These are phyloP conservation scores for Drosophila chauvacae DNA, from an alignment of 1,140 invertebrate genomes.

Conservation along the genomic window DNA sequence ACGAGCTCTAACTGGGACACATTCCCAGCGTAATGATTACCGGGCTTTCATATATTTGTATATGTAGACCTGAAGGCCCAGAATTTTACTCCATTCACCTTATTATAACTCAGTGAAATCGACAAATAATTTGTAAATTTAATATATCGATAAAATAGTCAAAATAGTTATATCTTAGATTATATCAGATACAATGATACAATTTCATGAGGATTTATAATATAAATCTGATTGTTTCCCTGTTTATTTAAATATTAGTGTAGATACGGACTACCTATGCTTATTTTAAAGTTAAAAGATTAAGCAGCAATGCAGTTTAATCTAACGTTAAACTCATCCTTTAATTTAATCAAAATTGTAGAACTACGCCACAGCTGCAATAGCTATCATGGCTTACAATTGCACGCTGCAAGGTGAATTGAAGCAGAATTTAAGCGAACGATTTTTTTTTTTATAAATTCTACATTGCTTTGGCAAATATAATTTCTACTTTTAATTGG, in stretches of 20 bases:
- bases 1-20: constrained; percentile 3
- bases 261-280: neutral
- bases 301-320: neutral
- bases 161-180: too few relatives aligned
- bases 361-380: neutral
- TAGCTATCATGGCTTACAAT: neutral
- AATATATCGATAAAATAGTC: too few relatives aligned
- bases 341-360: neutral
- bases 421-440: too few relatives aligned
- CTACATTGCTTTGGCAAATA: neutral
- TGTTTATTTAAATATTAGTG: neutral
- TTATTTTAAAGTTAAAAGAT: neutral
- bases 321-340: neutral
- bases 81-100: neutral
- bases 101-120: neutral
- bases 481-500: constrained; percentile 8
- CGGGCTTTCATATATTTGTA: neutral
- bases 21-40: neutral
- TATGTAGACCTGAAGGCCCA: neutral
- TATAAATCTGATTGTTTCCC: neutral
- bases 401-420: neutral
- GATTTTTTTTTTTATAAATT: too few relatives aligned
- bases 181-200: too few relatives aligned
- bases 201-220: too few relatives aligned
- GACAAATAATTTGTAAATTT: too few relatives aligned